Evolutionary conservation across 2,888 invertebrate genomes (phyloP), one percentile per base, ranked within the genome.

Genomic region (Microchrysa polita): DNA sequence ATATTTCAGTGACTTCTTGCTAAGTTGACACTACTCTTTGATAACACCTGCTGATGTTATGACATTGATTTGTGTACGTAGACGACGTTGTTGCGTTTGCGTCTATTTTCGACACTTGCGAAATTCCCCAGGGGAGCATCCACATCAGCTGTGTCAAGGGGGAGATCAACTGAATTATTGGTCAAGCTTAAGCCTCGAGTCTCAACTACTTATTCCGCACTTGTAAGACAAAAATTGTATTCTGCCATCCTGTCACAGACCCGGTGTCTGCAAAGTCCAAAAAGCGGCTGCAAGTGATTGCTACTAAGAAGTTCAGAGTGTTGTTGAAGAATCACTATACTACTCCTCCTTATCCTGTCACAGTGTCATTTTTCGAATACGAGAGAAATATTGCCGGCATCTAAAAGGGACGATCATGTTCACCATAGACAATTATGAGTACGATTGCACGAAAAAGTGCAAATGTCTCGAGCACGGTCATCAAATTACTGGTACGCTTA

Each of bases 401-500:
- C 20, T 44, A 18, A 65, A 5, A 20, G 9, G n/a, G n/a, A 55
- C n/a, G 27, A 14, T 14, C 12, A 77, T 77, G 77, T 76, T 71
- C 61, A 74, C 73, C 23, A 77, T 76, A n/a, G 60, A 60, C 20
- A 81, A 77, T 52, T 82, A 80, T 74, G 84, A 84, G 40, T 82
- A 84, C 71, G 83, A 83, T 72, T 92, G 92, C 82, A 90, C 89
- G 0, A 83, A 82, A 52, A 86, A 87, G 77, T 90, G 90, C 79
- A 86, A 82, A 78, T 90, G 90, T 55, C 83, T 86, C 34, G 82
- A 82, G 67, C 90, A 89, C 78, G 83, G 86, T 34, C 80, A 82
- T 67, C 67, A 69, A 71, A 85, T 92, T n/a, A 90, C 88, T 0
- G 87, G 89, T 76, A 89, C 90, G 7, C 86, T 91, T 63, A 90